Evolutionary conservation across 1,140 invertebrate species (phyloP), one percentile per base, ranked within the genome.

Genomic region (Coelopa frigida): DNA sequence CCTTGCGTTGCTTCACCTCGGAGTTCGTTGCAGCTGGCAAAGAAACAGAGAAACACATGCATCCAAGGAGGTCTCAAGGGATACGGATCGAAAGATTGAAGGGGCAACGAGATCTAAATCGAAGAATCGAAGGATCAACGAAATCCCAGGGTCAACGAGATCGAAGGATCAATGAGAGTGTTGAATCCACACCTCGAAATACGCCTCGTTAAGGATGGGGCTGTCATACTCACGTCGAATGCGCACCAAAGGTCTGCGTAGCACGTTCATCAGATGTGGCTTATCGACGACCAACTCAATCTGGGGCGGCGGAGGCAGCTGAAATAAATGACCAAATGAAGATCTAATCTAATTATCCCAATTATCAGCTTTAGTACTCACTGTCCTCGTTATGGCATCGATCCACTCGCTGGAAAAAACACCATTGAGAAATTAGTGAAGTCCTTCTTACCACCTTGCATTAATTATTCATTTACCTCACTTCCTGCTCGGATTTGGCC

Each of bases 311-410:
- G 76, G 74, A 14, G 77, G 77, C 48, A 79, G 63, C 70, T 76
- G 61, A 6, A 49, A 36, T 11, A 6, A 32, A 41, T 20, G 18
- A 41, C 6, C 14, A 14, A 29, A 29, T 29, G 14, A 14, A 29
- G n/a, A 29, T 29, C 27, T 10, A 29, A 29, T 29, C 14, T 8
- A 29, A 29, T 29, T 29, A 29, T 29, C 14, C 14, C 8, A 14
- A 29, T 29, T 29, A 17, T n/a, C n/a, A 27, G 23, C 8, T 21
- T 33, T 18, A 24, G 42, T 48, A 75, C 78, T 78, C 71, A 80
- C 78, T 56, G 80, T 83, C 71, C 82, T 82, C 48, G 77, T 78
- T 49, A 82, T 83, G n/a, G 80, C 81, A 49, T 78, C 74, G 72
- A 82, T 78, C 81, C 81, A 82, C 48, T 82, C 80, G 67, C 81